Conservation (phyloP, 1,140 invertebrate genomes). For the Eupristina koningsbergeri region DNA sequence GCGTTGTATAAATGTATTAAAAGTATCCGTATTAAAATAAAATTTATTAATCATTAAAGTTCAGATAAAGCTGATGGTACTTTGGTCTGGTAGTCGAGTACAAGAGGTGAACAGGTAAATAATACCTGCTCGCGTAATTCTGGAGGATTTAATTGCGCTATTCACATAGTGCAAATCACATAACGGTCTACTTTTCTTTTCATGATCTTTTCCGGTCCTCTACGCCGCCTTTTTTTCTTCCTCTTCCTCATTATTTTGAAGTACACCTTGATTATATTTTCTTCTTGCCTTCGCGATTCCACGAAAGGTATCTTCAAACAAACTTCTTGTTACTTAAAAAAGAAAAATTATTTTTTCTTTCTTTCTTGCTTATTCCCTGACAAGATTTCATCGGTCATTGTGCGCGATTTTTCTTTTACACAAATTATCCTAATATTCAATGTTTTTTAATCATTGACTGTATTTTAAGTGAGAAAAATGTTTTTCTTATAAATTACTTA, state of each 20-base stretch:
- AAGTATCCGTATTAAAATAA: too few species aligned
- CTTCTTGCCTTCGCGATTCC: too few species aligned
- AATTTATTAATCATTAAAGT: too few species aligned
- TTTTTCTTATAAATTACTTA: too few species aligned
- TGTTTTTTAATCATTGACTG: too few species aligned
- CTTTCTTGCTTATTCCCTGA: background rate
- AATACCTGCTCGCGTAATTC: background rate
- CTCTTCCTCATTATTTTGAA: constrained; percentile 16
- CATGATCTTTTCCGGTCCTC: constrained; percentile 11
- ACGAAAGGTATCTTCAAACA: too few species aligned
- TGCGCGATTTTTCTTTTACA: background rate
- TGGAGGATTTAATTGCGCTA: background rate
- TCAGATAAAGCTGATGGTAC: background rate
- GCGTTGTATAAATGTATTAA: too few species aligned
- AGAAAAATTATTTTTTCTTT: background rate
- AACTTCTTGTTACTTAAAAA: too few species aligned
- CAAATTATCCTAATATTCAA: too few species aligned
- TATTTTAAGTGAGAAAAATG: too few species aligned
- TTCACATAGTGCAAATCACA: background rate
- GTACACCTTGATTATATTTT: background rate
- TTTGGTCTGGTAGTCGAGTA: background rate
- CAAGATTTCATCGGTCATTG: background rate
- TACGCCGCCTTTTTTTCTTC: background rate
- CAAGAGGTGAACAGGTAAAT: background rate
- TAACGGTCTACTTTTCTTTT: constrained; percentile 34